A percentile compares a stretch with the other conserved stretches of the same genome.
Evolutionary conservation across 2,113 vertebrate genomes (phyloP).

Genomic region (Naja naja): DNA sequence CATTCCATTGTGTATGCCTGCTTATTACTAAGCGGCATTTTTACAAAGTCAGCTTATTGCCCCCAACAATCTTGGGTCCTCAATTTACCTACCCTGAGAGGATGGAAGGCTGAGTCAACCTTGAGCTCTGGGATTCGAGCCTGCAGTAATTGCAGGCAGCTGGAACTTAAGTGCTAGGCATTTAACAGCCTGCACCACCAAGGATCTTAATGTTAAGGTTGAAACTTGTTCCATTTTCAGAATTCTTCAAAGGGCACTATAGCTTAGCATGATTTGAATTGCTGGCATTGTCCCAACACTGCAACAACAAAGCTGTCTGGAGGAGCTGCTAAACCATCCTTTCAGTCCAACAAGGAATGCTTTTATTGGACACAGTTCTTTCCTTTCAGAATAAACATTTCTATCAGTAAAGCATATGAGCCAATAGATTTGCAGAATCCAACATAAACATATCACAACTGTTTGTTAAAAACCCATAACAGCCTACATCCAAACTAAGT

Average conservation of each 20-base stretch:
- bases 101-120: too few species aligned
- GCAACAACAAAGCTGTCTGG: background rate
- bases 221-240: background rate
- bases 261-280: background rate
- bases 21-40: too few species aligned
- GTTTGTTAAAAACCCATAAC: conserved; percentile 19
- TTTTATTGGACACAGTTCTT: conserved; percentile 28
- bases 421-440: conserved; percentile 21
- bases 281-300: background rate
- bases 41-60: too few species aligned
- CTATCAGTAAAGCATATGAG: conserved; percentile 6
- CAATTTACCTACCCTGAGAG: too few species aligned
- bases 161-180: too few species aligned
- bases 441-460: conserved; percentile 54
- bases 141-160: too few species aligned
- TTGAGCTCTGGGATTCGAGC: too few species aligned
- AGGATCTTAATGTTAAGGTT: background rate
- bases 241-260: background rate
- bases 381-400: conserved; percentile 30
- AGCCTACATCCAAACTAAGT: conserved; percentile 16
- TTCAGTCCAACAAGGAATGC: conserved; percentile 1
- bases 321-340: conserved; percentile 2
- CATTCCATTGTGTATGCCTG: too few species aligned
- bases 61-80: too few species aligned
- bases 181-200: too few species aligned